A percentile compares a stretch with the other conserved stretches of the same genome.
Evolutionary conservation across 2,888 invertebrate species (phyloP).

Genomic region (Andrena bucephala): DNA sequence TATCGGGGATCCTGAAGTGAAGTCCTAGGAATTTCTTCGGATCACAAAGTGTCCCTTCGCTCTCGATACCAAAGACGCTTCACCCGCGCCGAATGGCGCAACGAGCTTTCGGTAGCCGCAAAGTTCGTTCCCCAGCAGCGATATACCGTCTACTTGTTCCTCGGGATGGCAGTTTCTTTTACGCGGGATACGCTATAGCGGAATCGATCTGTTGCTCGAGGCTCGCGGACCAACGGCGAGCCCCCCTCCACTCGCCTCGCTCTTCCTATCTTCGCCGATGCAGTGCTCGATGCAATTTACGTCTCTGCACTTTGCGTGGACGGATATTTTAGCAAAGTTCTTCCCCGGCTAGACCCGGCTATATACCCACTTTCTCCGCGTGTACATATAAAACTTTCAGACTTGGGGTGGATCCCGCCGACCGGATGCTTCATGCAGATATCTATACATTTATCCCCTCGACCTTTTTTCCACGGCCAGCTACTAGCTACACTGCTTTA

Average conservation of each 20-base stretch:
- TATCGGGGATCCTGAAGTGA: neutral
- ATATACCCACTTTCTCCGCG: slow-evolving; percentile 42
- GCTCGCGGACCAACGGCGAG: slow-evolving; percentile 13
- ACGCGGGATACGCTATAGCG: slow-evolving; percentile 13
- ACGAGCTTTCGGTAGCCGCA: slow-evolving; percentile 14
- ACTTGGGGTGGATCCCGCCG: slow-evolving; percentile 24
- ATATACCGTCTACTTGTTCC: slow-evolving; percentile 8
- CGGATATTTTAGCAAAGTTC: slow-evolving; percentile 74
- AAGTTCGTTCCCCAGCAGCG: slow-evolving; percentile 15
- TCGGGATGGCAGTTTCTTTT: slow-evolving; percentile 15
- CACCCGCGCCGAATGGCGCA: neutral
- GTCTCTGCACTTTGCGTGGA: slow-evolving; percentile 70
- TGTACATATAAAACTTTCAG: slow-evolving; percentile 71
- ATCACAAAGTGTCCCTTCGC: neutral
- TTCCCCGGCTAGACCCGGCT: slow-evolving; percentile 47
- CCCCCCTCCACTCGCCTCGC: slow-evolving; percentile 15
- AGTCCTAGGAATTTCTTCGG: neutral
- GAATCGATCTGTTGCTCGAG: slow-evolving; percentile 54
- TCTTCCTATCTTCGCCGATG: slow-evolving; percentile 61
- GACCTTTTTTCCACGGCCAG: slow-evolving; percentile 25
- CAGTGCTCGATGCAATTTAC: slow-evolving; percentile 72
- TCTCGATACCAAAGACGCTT: neutral
- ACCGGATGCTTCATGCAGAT: slow-evolving; percentile 57
- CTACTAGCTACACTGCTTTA: slow-evolving; percentile 9
- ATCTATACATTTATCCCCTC: slow-evolving; percentile 54